Evolutionary conservation across 1,140 invertebrate genomes (phyloP).

Genomic region (Aleiodes sp.): DNA sequence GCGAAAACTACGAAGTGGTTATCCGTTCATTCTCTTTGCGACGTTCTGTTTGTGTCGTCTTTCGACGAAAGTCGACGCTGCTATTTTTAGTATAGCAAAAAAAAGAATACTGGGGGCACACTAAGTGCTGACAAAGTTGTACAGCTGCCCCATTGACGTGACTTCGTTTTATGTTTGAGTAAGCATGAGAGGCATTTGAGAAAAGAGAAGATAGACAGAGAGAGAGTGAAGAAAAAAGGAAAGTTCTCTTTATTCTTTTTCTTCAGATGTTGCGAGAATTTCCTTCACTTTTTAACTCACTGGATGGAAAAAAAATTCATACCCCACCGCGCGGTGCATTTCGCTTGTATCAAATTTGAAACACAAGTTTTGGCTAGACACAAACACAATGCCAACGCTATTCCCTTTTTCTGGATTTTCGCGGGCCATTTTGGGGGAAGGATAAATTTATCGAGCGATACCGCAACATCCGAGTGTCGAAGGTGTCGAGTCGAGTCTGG

Average conservation of each 20-base stretch:
- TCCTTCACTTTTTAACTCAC: too few relatives aligned
- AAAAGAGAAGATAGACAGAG: too few relatives aligned
- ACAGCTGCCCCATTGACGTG: slow-evolving; percentile 30
- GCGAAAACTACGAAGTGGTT: not conserved
- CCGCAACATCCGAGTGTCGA: slow-evolving; percentile 21
- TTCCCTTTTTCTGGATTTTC: slow-evolving; percentile 13
- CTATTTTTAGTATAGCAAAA: slow-evolving; percentile 18
- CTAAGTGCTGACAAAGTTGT: slow-evolving; percentile 26
- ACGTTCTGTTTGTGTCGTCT: slow-evolving; percentile 13
- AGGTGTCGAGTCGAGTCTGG: slow-evolving; percentile 38
- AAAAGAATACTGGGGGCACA: not conserved
- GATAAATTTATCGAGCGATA: slow-evolving; percentile 29
- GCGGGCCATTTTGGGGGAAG: too few relatives aligned
- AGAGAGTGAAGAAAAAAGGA: too few relatives aligned
- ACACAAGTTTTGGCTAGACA: not conserved
- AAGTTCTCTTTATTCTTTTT: too few relatives aligned
- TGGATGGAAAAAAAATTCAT: too few relatives aligned
- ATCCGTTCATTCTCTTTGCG: not conserved
- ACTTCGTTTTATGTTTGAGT: slow-evolving; percentile 17
- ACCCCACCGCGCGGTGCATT: too few relatives aligned
- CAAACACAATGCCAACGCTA: not conserved
- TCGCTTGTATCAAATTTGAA: not conserved
- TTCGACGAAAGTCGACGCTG: slow-evolving; percentile 1
- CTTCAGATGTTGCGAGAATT: not conserved
- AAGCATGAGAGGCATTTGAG: too few relatives aligned